These are phyloP conservation scores for Lamellibrachia luymesi DNA, from an alignment of 1,140 invertebrate genomes.

Conservation along the genomic window DNA sequence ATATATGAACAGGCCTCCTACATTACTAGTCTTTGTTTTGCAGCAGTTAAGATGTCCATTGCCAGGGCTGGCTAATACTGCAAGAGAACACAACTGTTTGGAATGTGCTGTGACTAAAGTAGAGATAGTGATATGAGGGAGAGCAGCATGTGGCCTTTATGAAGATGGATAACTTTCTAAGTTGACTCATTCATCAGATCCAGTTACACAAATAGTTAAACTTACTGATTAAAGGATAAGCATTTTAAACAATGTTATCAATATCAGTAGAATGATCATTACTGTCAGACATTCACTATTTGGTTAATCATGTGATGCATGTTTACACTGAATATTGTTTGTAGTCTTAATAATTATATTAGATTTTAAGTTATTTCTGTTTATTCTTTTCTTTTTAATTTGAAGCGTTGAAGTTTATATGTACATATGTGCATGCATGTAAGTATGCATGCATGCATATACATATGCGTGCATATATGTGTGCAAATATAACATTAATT, in stretches of 20 bases:
- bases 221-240: not conserved
- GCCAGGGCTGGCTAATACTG: not conserved
- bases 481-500: too few relatives aligned
- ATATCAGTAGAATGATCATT: not conserved
- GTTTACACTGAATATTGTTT: not conserved
- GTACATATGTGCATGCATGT: not conserved
- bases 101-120: not conserved
- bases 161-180: not conserved
- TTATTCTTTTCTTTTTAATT: not conserved
- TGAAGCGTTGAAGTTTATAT: not conserved
- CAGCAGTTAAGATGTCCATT: not conserved
- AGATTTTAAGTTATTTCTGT: not conserved
- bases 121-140: not conserved
- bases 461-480: not conserved
- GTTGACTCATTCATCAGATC: not conserved
- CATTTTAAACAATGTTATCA: not conserved
- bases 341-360: not conserved
- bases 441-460: not conserved
- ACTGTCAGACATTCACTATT: not conserved
- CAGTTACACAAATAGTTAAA: not conserved
- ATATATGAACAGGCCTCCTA: not conserved
- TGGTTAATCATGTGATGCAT: not conserved
- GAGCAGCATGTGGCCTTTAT: not conserved
- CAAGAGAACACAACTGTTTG: not conserved
- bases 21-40: not conserved